These are phyloP conservation scores for Pheosia gnoma DNA, from an alignment of 2,888 invertebrate genomes.

Conservation along the genomic window DNA sequence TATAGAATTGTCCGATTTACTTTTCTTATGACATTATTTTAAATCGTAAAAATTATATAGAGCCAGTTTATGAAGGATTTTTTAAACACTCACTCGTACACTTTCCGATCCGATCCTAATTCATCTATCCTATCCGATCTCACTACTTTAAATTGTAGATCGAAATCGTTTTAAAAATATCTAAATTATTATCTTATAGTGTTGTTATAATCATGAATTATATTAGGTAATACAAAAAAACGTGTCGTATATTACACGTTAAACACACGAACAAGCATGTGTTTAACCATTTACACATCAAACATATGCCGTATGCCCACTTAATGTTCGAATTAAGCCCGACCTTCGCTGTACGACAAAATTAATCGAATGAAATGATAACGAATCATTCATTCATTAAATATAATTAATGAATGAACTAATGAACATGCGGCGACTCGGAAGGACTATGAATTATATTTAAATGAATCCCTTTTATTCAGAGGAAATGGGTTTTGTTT, in stretches of 20 bases:
- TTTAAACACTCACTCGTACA: no score
- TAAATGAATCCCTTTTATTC: slow-evolving; percentile 19
- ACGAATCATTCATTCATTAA: slow-evolving; percentile 44
- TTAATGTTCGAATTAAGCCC: slow-evolving; percentile 45
- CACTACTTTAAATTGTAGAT: no score
- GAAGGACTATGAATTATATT: slow-evolving; percentile 34
- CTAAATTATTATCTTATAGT: no score
- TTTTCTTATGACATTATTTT: neutral
- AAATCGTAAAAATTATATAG: no score
- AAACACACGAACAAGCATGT: slow-evolving; percentile 27
- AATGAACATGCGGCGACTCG: slow-evolving; percentile 32
- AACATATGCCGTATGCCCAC: slow-evolving; percentile 16
- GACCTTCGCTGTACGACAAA: slow-evolving; percentile 45
- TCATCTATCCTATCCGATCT: no score
- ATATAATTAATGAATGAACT: slow-evolving; percentile 41
- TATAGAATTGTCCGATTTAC: neutral
- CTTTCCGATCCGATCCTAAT: no score
- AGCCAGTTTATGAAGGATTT: no score
- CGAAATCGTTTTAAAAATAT: no score
- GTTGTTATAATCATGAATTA: no score
- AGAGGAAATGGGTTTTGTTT: no score
- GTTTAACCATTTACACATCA: slow-evolving; percentile 25
- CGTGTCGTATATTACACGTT: neutral
- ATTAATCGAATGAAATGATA: slow-evolving; percentile 62
- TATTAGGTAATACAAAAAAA: no score